Percentiles rank a stretch among this genome's conserved stretches.
These are phyloP conservation scores for Troilus luridus DNA, from an alignment of 2,888 invertebrate genomes.

Conservation along the genomic window DNA sequence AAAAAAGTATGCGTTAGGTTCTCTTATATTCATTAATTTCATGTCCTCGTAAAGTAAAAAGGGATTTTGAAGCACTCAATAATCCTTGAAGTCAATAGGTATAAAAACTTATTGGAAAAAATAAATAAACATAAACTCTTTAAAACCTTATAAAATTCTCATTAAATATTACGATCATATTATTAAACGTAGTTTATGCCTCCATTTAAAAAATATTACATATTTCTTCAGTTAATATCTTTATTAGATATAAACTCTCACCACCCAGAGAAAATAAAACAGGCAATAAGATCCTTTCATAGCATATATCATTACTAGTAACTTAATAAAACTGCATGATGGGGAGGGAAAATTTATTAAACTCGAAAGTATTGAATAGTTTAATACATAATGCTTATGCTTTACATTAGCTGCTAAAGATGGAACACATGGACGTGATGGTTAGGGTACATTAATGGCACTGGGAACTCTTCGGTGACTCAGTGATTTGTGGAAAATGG, in stretches of 20 bases:
- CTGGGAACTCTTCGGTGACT: background rate
- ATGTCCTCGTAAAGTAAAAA: background rate
- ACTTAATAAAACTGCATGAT: no score
- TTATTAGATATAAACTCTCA: background rate
- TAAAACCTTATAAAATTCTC: constrained; percentile 10
- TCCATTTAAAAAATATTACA: background rate
- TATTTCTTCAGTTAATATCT: background rate
- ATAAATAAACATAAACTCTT: background rate
- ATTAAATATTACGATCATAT: background rate
- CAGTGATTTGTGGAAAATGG: constrained; percentile 25
- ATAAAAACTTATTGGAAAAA: background rate
- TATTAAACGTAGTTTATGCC: background rate
- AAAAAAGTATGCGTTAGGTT: background rate
- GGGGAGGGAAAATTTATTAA: no score
- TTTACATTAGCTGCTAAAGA: no score
- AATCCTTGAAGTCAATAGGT: background rate
- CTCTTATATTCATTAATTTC: background rate
- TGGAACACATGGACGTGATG: no score
- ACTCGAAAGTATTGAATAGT: no score
- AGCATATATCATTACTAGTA: no score
- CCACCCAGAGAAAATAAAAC: background rate
- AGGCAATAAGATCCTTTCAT: background rate
- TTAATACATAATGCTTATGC: no score
- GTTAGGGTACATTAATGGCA: background rate
- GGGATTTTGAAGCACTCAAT: background rate